These are phyloP conservation scores for Erythrolamprus reginae DNA, from an alignment of 2,113 vertebrate species.

Conservation along the genomic window DNA sequence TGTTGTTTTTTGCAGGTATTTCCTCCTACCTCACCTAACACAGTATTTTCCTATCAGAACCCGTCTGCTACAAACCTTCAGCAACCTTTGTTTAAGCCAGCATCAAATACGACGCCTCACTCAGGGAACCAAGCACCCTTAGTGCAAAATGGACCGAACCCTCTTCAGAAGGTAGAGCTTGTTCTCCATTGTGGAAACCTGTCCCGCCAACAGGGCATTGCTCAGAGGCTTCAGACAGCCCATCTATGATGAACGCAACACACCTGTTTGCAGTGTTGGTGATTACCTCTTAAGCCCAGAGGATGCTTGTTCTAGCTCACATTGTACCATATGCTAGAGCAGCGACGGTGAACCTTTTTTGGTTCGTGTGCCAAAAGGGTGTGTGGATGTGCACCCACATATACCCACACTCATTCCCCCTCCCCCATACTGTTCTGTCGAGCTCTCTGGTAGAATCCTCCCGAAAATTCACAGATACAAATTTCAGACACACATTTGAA, in stretches of 20 bases:
- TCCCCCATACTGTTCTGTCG: no score
- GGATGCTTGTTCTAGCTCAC: no score
- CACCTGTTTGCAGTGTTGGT: neutral
- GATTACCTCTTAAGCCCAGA: neutral
- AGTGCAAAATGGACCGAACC: constrained; percentile 76
- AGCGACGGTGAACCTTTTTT: no score
- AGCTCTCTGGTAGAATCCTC: no score
- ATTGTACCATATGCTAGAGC: neutral
- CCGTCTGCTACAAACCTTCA: constrained; percentile 67
- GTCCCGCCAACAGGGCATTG: neutral
- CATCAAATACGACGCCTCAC: constrained; percentile 65
- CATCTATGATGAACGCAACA: neutral
- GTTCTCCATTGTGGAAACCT: neutral
- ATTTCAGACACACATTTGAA: no score
- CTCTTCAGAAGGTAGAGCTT: constrained; percentile 77
- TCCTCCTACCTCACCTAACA: constrained; percentile 69
- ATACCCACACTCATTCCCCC: no score
- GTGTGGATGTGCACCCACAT: no score
- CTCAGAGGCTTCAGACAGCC: neutral
- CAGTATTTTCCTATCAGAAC: constrained; percentile 74
- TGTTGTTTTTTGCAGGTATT: constrained; percentile 78
- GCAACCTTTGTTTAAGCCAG: constrained; percentile 78
- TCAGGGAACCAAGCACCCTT: constrained; percentile 61
- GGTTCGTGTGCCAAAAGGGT: no score
- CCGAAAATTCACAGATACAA: no score